Conservation (phyloP, 1,140 invertebrate genomes). For the Coboldia fuscipes region DNA sequence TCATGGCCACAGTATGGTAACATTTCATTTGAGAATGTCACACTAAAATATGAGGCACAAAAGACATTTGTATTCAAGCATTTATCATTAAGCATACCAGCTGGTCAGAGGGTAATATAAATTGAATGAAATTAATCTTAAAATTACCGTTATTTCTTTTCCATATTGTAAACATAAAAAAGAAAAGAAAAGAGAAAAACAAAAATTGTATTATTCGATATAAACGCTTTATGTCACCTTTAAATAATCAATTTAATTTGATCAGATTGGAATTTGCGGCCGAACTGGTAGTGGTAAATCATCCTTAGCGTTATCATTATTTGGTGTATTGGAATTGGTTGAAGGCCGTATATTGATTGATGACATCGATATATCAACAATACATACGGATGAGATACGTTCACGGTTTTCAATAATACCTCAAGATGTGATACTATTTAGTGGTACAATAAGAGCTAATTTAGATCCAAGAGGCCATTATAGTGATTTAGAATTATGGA, state of each 20-base stretch:
- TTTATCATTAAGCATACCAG: constrained; percentile 34
- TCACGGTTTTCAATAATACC: constrained; percentile 76
- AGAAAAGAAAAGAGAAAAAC: neutral
- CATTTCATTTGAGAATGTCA: constrained; percentile 45
- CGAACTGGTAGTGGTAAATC: constrained; percentile 64
- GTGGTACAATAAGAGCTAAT: constrained; percentile 77
- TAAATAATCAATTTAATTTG: no score
- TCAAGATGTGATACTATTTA: constrained; percentile 79
- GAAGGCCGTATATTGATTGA: constrained; percentile 47
- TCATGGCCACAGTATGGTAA: constrained; percentile 47
- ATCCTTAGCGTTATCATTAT: constrained; percentile 44
- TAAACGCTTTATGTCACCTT: no score
- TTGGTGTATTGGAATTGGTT: constrained; percentile 35
- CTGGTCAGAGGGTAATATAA: constrained; percentile 39
- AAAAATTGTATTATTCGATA: no score
- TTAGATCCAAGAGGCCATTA: constrained; percentile 58
- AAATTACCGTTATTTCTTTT: neutral
- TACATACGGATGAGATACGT: constrained; percentile 49
- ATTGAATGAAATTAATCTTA: neutral
- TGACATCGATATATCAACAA: constrained; percentile 34
- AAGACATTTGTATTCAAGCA: constrained; percentile 36
- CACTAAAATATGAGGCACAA: constrained; percentile 36
- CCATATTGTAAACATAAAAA: neutral
- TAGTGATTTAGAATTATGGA: constrained; percentile 55
- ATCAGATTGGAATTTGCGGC: constrained; percentile 57